Evolutionary conservation across 2,113 vertebrate genomes (phyloP).

Genomic region (Potamarius usumacintae): DNA sequence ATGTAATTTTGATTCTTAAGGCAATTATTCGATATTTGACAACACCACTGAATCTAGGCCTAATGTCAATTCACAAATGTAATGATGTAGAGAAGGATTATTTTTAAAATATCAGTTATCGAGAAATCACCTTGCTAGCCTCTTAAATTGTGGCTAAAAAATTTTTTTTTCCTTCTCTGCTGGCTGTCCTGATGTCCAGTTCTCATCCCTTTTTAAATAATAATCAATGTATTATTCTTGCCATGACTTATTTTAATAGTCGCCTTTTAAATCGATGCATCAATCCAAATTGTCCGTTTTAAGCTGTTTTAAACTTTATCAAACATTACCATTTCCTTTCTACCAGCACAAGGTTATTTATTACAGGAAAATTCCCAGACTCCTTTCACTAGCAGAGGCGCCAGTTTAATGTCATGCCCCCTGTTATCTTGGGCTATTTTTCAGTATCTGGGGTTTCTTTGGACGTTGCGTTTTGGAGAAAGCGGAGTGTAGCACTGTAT

Average conservation of each 20-base stretch:
- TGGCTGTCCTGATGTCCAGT: not conserved
- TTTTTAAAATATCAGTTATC: no score
- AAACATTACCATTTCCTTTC: no score
- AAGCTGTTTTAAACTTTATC: not conserved
- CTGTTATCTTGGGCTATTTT: not conserved
- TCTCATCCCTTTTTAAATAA: not conserved
- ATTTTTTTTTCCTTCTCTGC: not conserved
- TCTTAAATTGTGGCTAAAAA: not conserved
- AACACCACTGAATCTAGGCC: no score
- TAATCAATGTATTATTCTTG: not conserved
- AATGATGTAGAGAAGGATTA: no score
- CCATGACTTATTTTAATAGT: not conserved
- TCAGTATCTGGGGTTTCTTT: not conserved
- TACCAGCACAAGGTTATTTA: not conserved
- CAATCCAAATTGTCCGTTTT: rapidly evolving
- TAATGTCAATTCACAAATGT: no score
- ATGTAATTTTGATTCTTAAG: no score
- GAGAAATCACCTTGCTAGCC: not conserved
- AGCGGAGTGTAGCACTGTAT: not conserved
- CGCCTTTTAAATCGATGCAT: not conserved
- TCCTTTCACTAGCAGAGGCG: not conserved
- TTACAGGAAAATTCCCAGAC: slow-evolving; percentile 2
- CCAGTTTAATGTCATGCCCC: not conserved
- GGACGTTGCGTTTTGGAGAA: not conserved
- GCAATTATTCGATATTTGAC: no score